Base-by-base conservation (phyloP, 2,113 vertebrate genomes). In the Oenanthe oenanthe region DNA sequence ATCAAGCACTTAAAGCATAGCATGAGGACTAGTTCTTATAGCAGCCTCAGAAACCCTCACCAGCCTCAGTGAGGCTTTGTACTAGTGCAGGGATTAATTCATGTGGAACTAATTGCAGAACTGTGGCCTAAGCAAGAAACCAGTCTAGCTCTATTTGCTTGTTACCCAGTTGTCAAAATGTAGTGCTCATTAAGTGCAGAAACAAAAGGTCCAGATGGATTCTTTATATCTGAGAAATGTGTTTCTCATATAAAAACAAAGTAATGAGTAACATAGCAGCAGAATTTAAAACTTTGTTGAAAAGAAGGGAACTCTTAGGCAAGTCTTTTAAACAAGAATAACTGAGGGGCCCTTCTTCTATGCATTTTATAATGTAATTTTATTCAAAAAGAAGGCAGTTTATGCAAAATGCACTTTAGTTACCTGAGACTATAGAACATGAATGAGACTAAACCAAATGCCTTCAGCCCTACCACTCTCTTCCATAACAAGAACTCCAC, bases 151-250 rank as follows among this genome's bases (percentile, higher is more conserved):
- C 77, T 91, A 20, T 89, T 87, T 78, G 87, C 80, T 95, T 95
- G 87, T 94, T 96, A 89, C 28, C 66, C 84, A 91, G 72, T 90
- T 88, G 88, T 96, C 79, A 90, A 96, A 97, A 93, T 61, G 77
- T 50, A 94, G 57, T 45, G 73, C 93, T 97, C 95, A 95, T 95
- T 95, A 97, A 85, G 42, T 78, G 19, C 53, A 50, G 86, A 95
- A 95, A 95, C 91, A 96, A 96, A 95, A 61, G 50, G 36, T 85
- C 54, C 77, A 50, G 84, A 94, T 92, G 84, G 77, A 95, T 96
- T 96, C 93, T 87, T 97, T 97, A 96, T 96, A 81, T 89, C 53
- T 68, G 80, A 89, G 42, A 95, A 94, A 78, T 81, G 79, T 81
- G 86, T 85, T 95, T 82, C 40, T 43, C 73, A 36, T 72, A 56